phyloP scores from a whole-genome alignment of 2,113 vertebrate genomes.

The Paralichthys olivaceus region DNA sequence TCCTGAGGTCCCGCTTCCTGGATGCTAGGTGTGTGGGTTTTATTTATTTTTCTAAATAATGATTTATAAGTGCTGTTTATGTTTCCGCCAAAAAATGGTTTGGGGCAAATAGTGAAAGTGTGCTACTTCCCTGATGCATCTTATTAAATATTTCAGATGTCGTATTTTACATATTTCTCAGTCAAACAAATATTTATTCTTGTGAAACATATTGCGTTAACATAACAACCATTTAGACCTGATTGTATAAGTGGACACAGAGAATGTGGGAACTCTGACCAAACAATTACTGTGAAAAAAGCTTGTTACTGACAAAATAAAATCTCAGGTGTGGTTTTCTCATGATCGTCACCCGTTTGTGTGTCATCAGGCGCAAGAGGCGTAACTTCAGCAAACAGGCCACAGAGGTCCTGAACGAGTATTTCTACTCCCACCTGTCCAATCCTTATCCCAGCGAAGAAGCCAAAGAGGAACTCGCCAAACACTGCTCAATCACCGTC shows the following conservation, averaged over 20 bases:
- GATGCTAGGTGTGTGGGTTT: slow-evolving; percentile 84
- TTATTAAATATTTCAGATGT: too few relatives aligned
- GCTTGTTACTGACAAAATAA: neutral
- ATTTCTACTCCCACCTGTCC: slow-evolving; percentile 94
- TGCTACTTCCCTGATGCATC: too few relatives aligned
- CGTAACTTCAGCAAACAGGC: slow-evolving; percentile 95
- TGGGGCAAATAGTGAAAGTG: too few relatives aligned
- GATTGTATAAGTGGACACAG: too few relatives aligned
- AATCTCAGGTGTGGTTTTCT: too few relatives aligned
- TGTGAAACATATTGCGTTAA: too few relatives aligned
- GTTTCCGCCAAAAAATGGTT: neutral
- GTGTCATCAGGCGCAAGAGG: slow-evolving; percentile 85
- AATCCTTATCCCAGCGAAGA: slow-evolving; percentile 94
- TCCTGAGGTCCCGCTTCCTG: slow-evolving; percentile 91
- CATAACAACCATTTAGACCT: too few relatives aligned
- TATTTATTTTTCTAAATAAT: neutral
- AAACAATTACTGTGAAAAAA: too few relatives aligned
- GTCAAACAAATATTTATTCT: too few relatives aligned
- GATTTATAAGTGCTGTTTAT: too few relatives aligned
- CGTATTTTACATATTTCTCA: too few relatives aligned
- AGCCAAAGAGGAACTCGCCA: slow-evolving; percentile 93
- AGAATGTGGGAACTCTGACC: too few relatives aligned
- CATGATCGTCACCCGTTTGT: neutral
- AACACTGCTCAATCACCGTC: slow-evolving; percentile 89
- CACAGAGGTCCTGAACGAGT: slow-evolving; percentile 92